Evolutionary conservation across 2,797 vertebrate genomes (phyloP), one percentile per base, ranked within the genome.

Genomic region (Gymnoscopelus microlampas): DNA sequence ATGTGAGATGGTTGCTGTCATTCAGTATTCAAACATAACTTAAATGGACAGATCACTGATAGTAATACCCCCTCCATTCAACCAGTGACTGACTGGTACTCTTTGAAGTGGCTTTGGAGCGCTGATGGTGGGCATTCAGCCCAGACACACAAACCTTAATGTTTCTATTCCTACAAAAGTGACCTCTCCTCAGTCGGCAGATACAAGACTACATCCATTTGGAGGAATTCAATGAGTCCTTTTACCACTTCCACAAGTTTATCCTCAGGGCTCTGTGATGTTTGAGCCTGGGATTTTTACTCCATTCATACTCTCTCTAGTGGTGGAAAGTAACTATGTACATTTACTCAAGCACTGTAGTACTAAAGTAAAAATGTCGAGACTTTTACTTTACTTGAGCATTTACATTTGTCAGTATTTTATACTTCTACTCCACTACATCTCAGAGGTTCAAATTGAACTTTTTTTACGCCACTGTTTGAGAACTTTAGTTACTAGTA

Each of bases 31-130:
- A 82, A 60, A 62, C 71, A 72, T 54, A 35, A 48, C 57, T 68
- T 61, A 5, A 1, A 3, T 15, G 67, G 60, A 63, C 23, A 69
- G 79, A 72, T 78, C 35, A 82, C 67, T 74, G 62, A 79, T 75
- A 82, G 70, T 74, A 83, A 87, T 76, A 54, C 14, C 76, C 65
- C 60, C 72, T 64, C 53, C 57, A 29, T 62, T 63, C 75, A 48
- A 60, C 7, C 14, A 63, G 61, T 14, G 59, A 77, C 64, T 24
- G 72, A 76, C 63, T 73, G 53, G 54, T 9, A 0, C 19, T 11
- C 84, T 89, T 89, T 90, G 88, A 90, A 86, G 87, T 86, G 85
- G 77, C 53, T 80, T 80, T 77, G 54, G 53, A 58, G 66, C 66
- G 49, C 81, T 84, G 79, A 82, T 80, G 68, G 81, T 78, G 57